Base-by-base conservation (phyloP, 2,888 invertebrate genomes). In the Hydropsyche betteni region DNA sequence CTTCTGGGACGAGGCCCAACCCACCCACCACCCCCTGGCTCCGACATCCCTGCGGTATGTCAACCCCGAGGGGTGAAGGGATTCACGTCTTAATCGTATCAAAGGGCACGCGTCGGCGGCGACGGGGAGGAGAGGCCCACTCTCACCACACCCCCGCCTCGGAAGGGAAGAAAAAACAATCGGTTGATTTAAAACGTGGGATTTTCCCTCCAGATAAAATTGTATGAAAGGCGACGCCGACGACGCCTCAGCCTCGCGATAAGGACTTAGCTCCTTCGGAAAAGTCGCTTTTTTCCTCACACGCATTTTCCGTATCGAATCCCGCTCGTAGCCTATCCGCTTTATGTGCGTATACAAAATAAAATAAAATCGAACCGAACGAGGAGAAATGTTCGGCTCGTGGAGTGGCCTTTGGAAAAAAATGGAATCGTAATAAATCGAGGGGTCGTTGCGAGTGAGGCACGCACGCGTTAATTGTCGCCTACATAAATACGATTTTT, bases 21-120 rank as follows among this genome's bases (percentile, higher is more conserved):
- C 44, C 7, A 44, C 7, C 44, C 71, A 44, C 44, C 44, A 69
- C 64, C 68, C 14, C 24, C 24, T 2, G 2, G 24, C 24, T 24
- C 24, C 24, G 2, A 10, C 44, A 44, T 10, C 44, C 58, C 51
- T 77, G 77, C 53, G 77, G 77, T 74, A 34, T 74, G 77, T 77
- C 77, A 55, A 68, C 70, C 74, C 36, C 52, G 64, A 36, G 38
- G 74, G 53, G 72, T 36, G 72, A 72, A 73, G 74, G 77, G 68
- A 68, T 71, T 70, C 77, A 64, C 77, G 58, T 77, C 77, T 77
- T 77, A 75, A 77, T 77, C 75, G 77, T 69, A 77, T 77, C 77
- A 77, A 77, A 75, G 72, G 75, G 75, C 75, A 58, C 53, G 74
- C 69, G 52, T 36, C 52, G 58, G 52, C 69, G n/a, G 10, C 10